Conservation (phyloP, 2,113 vertebrate genomes). For the Acrocephalus arundinaceus region DNA sequence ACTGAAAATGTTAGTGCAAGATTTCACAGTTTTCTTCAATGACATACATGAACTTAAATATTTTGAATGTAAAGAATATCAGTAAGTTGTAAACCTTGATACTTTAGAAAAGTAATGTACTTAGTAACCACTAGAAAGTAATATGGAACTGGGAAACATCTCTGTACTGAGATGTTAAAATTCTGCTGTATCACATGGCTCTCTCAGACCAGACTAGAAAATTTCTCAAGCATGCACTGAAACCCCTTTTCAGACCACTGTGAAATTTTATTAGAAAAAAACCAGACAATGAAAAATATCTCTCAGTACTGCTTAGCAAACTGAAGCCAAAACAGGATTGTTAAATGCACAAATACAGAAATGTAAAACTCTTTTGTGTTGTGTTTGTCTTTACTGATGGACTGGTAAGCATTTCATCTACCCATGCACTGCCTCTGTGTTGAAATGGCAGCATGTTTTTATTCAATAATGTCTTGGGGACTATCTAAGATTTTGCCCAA, state of each 20-base stretch:
- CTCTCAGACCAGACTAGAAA: conserved; percentile 25
- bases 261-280: conserved; percentile 55
- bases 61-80: background rate
- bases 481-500: background rate
- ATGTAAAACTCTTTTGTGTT: rapidly evolving
- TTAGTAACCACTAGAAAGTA: background rate
- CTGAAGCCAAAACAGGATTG: background rate
- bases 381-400: background rate
- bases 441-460: background rate
- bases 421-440: background rate
- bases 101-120: background rate
- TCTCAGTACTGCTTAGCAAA: background rate
- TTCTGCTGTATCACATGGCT: background rate
- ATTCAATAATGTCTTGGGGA: background rate
- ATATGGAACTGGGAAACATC: background rate
- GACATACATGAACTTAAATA: background rate
- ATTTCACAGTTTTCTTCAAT: background rate
- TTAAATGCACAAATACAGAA: background rate
- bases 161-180: background rate
- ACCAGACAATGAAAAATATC: background rate
- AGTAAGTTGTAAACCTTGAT: background rate
- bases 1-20: background rate
- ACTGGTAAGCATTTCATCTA: background rate
- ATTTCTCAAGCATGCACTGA: conserved; percentile 62
- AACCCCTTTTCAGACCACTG: conserved; percentile 4